These are phyloP conservation scores for Cyrtodaria siliqua DNA, from an alignment of 2,888 invertebrate genomes.

Conservation along the genomic window DNA sequence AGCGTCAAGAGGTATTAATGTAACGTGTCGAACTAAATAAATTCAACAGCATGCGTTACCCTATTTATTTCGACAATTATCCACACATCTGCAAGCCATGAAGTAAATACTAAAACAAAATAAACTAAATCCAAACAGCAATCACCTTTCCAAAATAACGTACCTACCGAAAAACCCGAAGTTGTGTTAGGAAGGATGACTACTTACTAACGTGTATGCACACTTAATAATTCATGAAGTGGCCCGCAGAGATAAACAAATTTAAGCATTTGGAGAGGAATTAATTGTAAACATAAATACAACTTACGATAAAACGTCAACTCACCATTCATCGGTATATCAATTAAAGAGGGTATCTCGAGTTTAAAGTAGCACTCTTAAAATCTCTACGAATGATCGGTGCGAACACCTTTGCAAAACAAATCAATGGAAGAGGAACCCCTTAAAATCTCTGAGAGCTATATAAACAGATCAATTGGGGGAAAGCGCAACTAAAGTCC, in stretches of 20 bases:
- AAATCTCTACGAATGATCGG: constrained; percentile 47
- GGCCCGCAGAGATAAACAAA: constrained; percentile 6
- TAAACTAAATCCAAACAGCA: no score
- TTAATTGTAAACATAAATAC: constrained; percentile 10
- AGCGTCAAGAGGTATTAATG: no score
- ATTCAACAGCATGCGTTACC: no score
- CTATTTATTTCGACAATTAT: no score
- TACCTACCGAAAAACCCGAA: no score
- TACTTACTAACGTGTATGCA: no score
- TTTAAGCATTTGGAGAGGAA: constrained; percentile 1
- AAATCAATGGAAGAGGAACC: constrained; percentile 33
- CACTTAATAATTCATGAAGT: constrained; percentile 5
- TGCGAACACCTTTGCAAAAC: constrained; percentile 23
- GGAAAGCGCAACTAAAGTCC: constrained; percentile 12
- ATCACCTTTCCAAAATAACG: no score
- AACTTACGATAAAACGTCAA: background rate
- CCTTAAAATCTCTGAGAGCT: constrained; percentile 34
- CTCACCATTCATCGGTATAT: constrained; percentile 9
- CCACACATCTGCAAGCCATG: no score
- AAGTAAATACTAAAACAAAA: no score
- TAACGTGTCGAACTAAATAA: no score
- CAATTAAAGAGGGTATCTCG: constrained; percentile 49
- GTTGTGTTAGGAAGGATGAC: no score
- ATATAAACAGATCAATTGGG: constrained; percentile 40
- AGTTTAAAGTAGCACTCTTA: constrained; percentile 55